Percentiles rank a stretch among this genome's conserved stretches.
Evolutionary conservation across 2,113 vertebrate species (phyloP).

Genomic region (Caretta caretta): DNA sequence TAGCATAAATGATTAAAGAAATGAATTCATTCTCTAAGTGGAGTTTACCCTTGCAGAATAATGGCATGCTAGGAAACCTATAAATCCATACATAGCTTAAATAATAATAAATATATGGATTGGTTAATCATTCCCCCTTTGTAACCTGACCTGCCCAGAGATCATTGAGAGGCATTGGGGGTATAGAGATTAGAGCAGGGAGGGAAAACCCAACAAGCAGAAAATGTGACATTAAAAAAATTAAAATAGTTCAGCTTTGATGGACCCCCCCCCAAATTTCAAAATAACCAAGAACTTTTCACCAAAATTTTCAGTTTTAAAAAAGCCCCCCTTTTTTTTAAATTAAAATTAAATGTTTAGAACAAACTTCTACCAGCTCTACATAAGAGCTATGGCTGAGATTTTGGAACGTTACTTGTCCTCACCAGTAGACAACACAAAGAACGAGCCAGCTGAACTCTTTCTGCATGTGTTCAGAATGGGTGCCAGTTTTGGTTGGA

Average conservation of each 20-base stretch:
- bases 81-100: conserved; percentile 47
- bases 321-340: not conserved
- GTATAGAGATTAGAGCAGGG: too few relatives aligned
- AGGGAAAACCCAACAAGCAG: not conserved
- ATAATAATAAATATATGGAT: not conserved
- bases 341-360: not conserved
- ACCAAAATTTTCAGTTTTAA: not conserved
- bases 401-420: not conserved
- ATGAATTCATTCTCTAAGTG: conserved; percentile 37
- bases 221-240: not conserved
- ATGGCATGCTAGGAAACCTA: conserved; percentile 61
- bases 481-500: not conserved
- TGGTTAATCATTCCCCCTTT: not conserved
- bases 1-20: conserved; percentile 60
- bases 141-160: conserved; percentile 57
- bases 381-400: not conserved
- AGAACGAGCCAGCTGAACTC: not conserved
- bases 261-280: rapidly evolving
- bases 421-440: rapidly evolving
- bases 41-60: conserved; percentile 65
- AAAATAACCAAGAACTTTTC: not conserved
- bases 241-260: not conserved
- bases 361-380: not conserved
- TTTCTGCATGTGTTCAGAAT: not conserved
- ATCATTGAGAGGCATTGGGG: not conserved